These are phyloP conservation scores for Habrosyne pyritoides DNA, from an alignment of 2,888 invertebrate genomes.

Conservation along the genomic window DNA sequence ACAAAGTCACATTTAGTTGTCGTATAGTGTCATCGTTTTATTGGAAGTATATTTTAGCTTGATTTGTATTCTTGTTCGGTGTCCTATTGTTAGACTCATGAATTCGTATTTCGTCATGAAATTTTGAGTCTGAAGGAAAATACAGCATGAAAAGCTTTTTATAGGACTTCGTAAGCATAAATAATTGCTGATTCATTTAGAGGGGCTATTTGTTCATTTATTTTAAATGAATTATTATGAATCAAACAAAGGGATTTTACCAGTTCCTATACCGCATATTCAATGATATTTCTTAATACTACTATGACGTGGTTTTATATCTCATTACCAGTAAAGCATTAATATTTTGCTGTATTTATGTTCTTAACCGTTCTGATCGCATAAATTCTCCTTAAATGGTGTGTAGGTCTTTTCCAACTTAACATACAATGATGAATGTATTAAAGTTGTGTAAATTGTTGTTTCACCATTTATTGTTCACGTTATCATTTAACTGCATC, in stretches of 20 bases:
- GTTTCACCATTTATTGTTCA: slow-evolving; percentile 24
- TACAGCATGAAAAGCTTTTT: no score
- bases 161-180: no score
- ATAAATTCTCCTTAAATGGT: background rate
- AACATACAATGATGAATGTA: slow-evolving; percentile 29
- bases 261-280: background rate
- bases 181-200: background rate
- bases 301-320: background rate
- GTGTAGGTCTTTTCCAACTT: slow-evolving; percentile 15
- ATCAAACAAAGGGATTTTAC: background rate
- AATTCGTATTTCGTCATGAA: no score
- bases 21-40: background rate
- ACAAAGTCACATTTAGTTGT: background rate
- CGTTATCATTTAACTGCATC: slow-evolving; percentile 26
- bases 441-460: slow-evolving; percentile 15
- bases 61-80: background rate
- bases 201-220: background rate
- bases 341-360: background rate
- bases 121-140: no score
- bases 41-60: background rate
- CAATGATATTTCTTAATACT: background rate
- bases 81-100: background rate
- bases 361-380: background rate
- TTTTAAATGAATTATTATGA: background rate
- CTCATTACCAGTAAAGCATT: background rate